Base-by-base conservation (phyloP, 2,113 vertebrate species). In the Pedetes capensis region DNA sequence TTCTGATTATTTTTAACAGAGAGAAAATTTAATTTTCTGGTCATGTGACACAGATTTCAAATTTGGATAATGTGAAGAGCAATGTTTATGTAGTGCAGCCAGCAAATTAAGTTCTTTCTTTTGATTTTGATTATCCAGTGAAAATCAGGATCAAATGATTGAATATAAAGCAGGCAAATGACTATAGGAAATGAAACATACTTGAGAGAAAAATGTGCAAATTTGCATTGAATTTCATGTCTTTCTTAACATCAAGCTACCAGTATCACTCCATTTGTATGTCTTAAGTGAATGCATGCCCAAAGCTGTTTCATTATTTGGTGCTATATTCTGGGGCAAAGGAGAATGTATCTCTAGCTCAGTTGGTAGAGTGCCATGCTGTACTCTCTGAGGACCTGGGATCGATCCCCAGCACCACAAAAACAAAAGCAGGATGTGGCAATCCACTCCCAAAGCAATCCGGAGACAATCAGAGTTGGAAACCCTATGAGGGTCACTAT, bases 1-100 rank as follows among this genome's bases (percentile, higher is more conserved):
- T 94, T 97, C 89, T 75, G 37, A 87, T 96, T 75, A 96, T 93
- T 96, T 93, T 91, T 89, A 96, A 96, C 96, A 97, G 81, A 51
- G 68, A 93, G 93, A 89, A 96, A 91, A 94, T 96, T 86, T 86
- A 95, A 96, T 95, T 95, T 95, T 90, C 91, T 64, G 51, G 49
- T 94, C 89, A 75, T 32, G 61, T 83, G 82, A 64, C 37, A 51
- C 47, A 93, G 89, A 97, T 95, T 92, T 92, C 34, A 93, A 72
- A 93, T 96, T 92, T 68, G 25, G 95, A 71, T 93, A 87, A 94
- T 55, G 39, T 72, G 37, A 64, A 79, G 32, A 93, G 68, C 69
- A 44, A 84, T 79, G 55, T 87, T 95, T 89, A 51, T 44, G 59
- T 69, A 82, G 29, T 64, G 34, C 9, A 95, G 53, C 64, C 86